Base-by-base conservation (phyloP, 1,140 invertebrate species). In the Penaeus indicus region DNA sequence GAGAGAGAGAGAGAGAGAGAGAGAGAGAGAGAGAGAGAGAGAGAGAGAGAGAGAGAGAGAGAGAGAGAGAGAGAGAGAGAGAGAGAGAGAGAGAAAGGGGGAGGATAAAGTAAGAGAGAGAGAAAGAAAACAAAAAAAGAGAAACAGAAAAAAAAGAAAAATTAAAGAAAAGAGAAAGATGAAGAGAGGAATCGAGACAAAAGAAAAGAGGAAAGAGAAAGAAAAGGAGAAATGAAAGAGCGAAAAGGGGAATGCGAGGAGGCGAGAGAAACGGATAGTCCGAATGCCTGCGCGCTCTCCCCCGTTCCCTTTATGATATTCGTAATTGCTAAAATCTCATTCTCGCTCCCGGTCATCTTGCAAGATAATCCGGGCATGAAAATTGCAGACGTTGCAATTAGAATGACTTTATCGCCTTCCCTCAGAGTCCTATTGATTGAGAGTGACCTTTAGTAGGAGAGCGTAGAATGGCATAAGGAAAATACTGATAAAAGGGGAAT, bases 1-100 rank as follows among this genome's bases (percentile, higher is more conserved):
- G 77, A 79, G 77, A 27, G n/a, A 79, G n/a, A 32, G 38, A 42
- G 77, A 32, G 77, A 10, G n/a, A 79, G n/a, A 79, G 19, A 19
- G 77, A 32, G 38, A 32, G 47, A 47, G 47, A 47, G 47, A 13
- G 11, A 47, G 47, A 47, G 11, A 47, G 47, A 13, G 47, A 47
- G 11, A 47, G 11, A 47, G 47, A 47, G 47, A 47, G 47, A 47
- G 11, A 47, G 11, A 47, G 47, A 47, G 47, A 79, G 25, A 79
- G 19, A 42, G n/a, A 79, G n/a, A 5, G n/a, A 25, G 19, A 79
- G 38, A 79, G 77, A 42, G n/a, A 25, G 8, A 10, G 25, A 25
- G 25, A 42, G n/a, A 8, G 8, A 79, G n/a, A 79, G n/a, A 8
- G 25, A 79, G 77, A 47, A 13, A 47, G 77, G 27, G 77, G 42